phyloP scores from a whole-genome alignment of 2,888 invertebrate genomes.

The Drosophila vallismaia region DNA sequence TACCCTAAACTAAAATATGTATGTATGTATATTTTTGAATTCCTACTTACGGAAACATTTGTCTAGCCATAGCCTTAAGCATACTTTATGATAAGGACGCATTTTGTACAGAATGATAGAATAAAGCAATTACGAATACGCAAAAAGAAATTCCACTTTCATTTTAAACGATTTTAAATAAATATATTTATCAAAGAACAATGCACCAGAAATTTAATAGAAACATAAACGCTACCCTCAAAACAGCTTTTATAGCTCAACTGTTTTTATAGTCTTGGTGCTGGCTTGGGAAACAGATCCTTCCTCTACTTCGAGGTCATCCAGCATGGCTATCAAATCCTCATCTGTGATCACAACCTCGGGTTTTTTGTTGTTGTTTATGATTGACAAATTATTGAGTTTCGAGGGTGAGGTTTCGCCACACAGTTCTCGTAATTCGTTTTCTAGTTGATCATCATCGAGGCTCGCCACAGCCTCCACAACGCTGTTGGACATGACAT shows the following conservation, averaged over 20 bases:
- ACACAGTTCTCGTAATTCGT: conserved; percentile 87
- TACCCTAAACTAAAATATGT: conserved; percentile 45
- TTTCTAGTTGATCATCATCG: conserved; percentile 86
- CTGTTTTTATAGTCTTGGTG: neutral
- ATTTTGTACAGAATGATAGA: conserved; percentile 76
- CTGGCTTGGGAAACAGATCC: conserved; percentile 29
- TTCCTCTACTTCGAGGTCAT: conserved; percentile 75
- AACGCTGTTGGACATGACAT: conserved; percentile 82
- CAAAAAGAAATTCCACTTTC: neutral
- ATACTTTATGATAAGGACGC: conserved; percentile 65
- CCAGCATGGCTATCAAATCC: conserved; percentile 77
- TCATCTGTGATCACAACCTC: conserved; percentile 71
- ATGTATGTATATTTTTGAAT: conserved; percentile 67
- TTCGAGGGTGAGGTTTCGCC: conserved; percentile 46
- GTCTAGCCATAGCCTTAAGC: conserved; percentile 81
- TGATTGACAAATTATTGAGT: neutral
- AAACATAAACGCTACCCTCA: neutral
- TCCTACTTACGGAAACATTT: conserved; percentile 80
- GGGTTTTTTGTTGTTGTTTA: conserved; percentile 45
- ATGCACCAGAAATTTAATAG: conserved; percentile 6
- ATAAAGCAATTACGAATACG: conserved; percentile 55
- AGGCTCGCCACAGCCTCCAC: conserved; percentile 14
- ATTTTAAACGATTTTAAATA: conserved; percentile 16
- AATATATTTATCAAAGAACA: conserved; percentile 12
- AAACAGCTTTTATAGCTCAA: neutral